Conservation (phyloP, 2,113 vertebrate species). For the Morone chrysops region DNA sequence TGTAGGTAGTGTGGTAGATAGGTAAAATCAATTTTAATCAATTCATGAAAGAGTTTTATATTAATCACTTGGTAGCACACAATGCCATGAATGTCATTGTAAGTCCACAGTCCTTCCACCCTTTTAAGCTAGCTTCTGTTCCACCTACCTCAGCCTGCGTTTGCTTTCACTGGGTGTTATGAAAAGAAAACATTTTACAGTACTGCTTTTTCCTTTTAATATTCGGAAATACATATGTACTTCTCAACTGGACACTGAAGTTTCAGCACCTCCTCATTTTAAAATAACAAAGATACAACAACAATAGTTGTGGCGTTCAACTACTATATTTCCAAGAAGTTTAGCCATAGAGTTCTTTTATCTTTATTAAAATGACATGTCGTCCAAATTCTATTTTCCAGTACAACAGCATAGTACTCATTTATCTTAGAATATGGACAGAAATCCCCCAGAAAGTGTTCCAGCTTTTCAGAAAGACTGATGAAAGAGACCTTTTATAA, state of each 20-base stretch:
- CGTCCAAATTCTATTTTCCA: background rate
- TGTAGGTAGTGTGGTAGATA: background rate
- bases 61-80: background rate
- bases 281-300: background rate
- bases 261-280: background rate
- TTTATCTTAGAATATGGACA: slow-evolving; percentile 3
- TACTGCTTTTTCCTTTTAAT: background rate
- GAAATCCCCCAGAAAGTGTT: background rate
- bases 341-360: background rate
- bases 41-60: background rate
- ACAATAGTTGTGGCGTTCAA: background rate
- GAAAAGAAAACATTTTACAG: background rate
- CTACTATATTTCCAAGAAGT: background rate
- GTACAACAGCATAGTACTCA: background rate
- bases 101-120: too few species aligned
- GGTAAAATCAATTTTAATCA: too few species aligned
- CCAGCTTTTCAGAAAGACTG: background rate
- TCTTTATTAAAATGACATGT: background rate
- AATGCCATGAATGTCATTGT: background rate
- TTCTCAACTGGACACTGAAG: too few species aligned
- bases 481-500: background rate
- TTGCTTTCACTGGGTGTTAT: background rate
- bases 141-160: background rate
- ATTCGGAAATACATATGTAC: background rate
- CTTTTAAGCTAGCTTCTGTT: background rate